Percentiles rank a stretch among this genome's conserved stretches.
phyloP scores from a whole-genome alignment of 2,888 invertebrate genomes.

The Charanyca ferruginea region DNA sequence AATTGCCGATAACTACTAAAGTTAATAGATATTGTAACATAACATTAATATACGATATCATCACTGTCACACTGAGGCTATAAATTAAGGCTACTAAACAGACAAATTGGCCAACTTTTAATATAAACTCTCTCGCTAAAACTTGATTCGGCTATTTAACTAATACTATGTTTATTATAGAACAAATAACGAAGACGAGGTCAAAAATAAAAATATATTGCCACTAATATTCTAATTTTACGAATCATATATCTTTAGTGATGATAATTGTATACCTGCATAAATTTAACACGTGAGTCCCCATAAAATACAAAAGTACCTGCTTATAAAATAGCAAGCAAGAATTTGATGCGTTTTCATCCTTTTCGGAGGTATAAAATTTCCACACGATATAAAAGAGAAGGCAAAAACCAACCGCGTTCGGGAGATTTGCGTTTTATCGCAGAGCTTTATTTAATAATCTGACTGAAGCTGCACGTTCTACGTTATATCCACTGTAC shows the following conservation, averaged over 20 bases:
- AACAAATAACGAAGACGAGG: not conserved
- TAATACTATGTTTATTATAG: slow-evolving; percentile 2
- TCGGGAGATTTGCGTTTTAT: slow-evolving; percentile 35
- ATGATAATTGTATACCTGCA: not conserved
- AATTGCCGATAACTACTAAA: slow-evolving; percentile 74
- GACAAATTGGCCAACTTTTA: slow-evolving; percentile 58
- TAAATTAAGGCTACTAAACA: slow-evolving; percentile 48
- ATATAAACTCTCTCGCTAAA: slow-evolving; percentile 43
- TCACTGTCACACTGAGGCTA: slow-evolving; percentile 51
- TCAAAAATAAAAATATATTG: not conserved
- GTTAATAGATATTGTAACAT: slow-evolving; percentile 70
- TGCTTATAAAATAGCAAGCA: slow-evolving; percentile 14
- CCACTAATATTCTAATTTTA: not conserved
- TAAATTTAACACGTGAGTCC: too few species aligned
- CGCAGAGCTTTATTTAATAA: slow-evolving; percentile 43
- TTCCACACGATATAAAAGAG: slow-evolving; percentile 20
- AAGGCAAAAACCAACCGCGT: slow-evolving; percentile 26
- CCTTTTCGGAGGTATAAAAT: slow-evolving; percentile 28
- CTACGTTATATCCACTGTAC: not conserved
- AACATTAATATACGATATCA: slow-evolving; percentile 65
- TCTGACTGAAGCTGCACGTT: slow-evolving; percentile 22
- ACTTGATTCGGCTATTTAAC: slow-evolving; percentile 22
- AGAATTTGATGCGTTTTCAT: slow-evolving; percentile 10
- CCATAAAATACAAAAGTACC: slow-evolving; percentile 1
- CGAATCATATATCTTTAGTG: not conserved